A percentile compares a stretch with the other conserved stretches of the same genome.
phyloP scores from a whole-genome alignment of 2,113 vertebrate species.

The Rhadina sibilatrix region DNA sequence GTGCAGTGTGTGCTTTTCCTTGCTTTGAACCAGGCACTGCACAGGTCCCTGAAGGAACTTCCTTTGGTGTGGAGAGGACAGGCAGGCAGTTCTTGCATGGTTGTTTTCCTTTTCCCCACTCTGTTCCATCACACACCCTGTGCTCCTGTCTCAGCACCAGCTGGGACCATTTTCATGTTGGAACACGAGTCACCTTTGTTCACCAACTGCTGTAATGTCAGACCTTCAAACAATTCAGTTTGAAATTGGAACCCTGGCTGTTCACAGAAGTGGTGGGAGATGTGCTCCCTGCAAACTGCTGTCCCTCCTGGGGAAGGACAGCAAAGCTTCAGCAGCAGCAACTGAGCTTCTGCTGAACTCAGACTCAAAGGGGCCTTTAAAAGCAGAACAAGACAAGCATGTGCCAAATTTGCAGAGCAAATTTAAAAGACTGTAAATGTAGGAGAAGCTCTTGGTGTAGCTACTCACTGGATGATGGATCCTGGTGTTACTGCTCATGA shows the following conservation, averaged over 20 bases:
- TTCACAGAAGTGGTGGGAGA: neutral
- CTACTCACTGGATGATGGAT: neutral
- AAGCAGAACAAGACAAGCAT: neutral
- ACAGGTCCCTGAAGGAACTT: neutral
- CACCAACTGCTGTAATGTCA: neutral
- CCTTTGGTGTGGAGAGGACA: neutral
- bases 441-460: neutral
- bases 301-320: neutral
- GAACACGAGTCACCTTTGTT: neutral
- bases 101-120: neutral
- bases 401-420: slow-evolving; percentile 14
- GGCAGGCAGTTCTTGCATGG: neutral
- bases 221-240: neutral
- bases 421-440: neutral
- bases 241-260: neutral
- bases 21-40: neutral
- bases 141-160: neutral
- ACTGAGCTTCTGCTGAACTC: neutral
- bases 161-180: neutral
- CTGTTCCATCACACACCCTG: neutral
- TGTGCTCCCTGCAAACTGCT: neutral
- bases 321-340: neutral
- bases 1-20: neutral
- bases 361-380: neutral
- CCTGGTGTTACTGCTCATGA: neutral